These are phyloP conservation scores for Micrastur ruficollis DNA, from an alignment of 2,797 vertebrate genomes.

Conservation along the genomic window DNA sequence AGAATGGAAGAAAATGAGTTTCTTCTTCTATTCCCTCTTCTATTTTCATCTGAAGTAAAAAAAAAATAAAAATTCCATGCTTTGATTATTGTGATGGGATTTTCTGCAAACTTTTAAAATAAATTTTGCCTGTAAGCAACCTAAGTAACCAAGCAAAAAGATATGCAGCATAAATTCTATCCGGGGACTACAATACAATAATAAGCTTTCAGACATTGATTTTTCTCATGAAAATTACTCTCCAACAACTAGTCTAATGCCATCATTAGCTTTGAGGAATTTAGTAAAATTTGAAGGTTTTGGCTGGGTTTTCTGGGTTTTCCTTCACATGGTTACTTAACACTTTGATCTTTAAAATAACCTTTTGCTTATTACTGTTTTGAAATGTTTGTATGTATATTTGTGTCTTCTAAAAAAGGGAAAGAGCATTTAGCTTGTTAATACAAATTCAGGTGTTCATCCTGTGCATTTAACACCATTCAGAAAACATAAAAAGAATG, in stretches of 20 bases:
- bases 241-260: not conserved
- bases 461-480: not conserved
- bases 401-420: not conserved
- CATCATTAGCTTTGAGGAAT: not conserved
- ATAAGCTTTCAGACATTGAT: not conserved
- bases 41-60: not conserved
- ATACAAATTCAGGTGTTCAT: not conserved
- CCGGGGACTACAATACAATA: not conserved
- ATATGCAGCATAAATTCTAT: not conserved
- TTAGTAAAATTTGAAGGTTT: not conserved
- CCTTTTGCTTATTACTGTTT: not conserved
- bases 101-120: not conserved
- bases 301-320: rapidly evolving
- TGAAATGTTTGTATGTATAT: not conserved
- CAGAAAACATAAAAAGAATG: not conserved
- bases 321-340: not conserved
- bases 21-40: not conserved
- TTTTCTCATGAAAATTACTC: not conserved
- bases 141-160: not conserved
- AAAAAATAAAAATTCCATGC: not conserved
- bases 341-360: not conserved
- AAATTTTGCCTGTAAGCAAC: not conserved
- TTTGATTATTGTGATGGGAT: not conserved
- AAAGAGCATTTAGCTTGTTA: not conserved
- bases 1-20: not conserved